A percentile compares a stretch with the other conserved stretches of the same genome.
Conservation (phyloP, 2,888 invertebrate genomes). For the Pharmacophagus antenor region DNA sequence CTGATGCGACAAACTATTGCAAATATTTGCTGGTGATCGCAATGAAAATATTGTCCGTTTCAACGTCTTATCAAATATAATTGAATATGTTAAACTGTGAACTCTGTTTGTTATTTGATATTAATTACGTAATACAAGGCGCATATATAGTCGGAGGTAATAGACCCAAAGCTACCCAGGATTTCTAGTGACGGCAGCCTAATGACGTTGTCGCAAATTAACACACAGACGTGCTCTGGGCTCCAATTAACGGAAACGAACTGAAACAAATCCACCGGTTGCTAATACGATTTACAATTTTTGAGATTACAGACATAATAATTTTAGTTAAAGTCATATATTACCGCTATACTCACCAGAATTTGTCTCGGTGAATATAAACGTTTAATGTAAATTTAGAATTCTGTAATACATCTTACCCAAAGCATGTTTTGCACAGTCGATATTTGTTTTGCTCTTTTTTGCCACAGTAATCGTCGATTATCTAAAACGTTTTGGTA, state of each 20-base stretch:
- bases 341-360: neutral
- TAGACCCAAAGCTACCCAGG: neutral
- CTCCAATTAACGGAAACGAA: slow-evolving; percentile 59
- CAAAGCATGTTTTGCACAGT: too few species aligned
- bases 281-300: neutral
- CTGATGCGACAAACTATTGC: neutral
- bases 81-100: neutral
- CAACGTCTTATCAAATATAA: too few species aligned
- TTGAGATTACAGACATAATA: neutral
- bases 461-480: too few species aligned
- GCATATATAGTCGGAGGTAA: neutral
- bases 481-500: too few species aligned
- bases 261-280: slow-evolving; percentile 43
- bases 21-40: too few species aligned
- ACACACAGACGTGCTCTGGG: slow-evolving; percentile 64
- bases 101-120: neutral
- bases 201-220: slow-evolving; percentile 67
- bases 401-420: too few species aligned
- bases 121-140: too few species aligned
- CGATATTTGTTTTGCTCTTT: too few species aligned
- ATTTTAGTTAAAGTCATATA: neutral
- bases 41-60: too few species aligned
- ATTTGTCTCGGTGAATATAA: too few species aligned
- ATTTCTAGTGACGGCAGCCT: slow-evolving; percentile 41
- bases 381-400: too few species aligned